Evolutionary conservation across 2,888 invertebrate genomes (phyloP).

Genomic region (Campoplex nolae): DNA sequence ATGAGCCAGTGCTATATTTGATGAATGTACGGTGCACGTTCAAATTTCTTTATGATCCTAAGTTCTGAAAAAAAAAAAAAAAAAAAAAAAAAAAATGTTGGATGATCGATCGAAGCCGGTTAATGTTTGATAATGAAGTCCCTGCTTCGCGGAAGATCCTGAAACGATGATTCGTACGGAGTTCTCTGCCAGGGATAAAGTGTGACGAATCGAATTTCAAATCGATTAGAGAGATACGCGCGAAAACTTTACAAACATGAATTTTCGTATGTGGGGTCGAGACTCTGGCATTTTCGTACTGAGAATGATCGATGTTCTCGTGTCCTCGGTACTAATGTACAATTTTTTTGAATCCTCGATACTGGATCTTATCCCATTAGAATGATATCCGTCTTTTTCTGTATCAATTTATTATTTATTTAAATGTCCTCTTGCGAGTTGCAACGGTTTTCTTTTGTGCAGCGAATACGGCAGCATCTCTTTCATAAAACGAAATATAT

Average conservation of each 20-base stretch:
- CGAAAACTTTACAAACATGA: slow-evolving; percentile 4
- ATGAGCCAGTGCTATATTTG: background rate
- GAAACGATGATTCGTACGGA: slow-evolving; percentile 18
- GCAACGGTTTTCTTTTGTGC: slow-evolving; percentile 32
- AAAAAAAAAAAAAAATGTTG: background rate
- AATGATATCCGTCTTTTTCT: background rate
- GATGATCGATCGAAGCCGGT: slow-evolving; percentile 27
- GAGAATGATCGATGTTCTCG: slow-evolving; percentile 29
- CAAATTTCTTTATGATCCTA: background rate
- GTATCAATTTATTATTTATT: background rate
- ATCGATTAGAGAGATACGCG: slow-evolving; percentile 20
- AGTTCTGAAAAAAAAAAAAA: background rate
- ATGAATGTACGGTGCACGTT: background rate
- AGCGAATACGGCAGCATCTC: background rate
- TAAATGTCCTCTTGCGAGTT: background rate
- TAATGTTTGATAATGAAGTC: slow-evolving; percentile 36
- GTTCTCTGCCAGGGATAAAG: background rate
- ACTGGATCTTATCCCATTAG: background rate
- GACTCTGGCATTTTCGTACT: background rate
- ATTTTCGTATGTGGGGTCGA: slow-evolving; percentile 9
- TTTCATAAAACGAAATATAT: background rate
- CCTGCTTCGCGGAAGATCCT: background rate
- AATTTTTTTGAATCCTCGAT: slow-evolving; percentile 16
- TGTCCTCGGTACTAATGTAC: slow-evolving; percentile 8
- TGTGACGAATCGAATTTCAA: slow-evolving; percentile 26